Evolutionary conservation across 2,797 vertebrate genomes (phyloP), one percentile per base, ranked within the genome.

Genomic region (Philypnodon macrostomus): DNA sequence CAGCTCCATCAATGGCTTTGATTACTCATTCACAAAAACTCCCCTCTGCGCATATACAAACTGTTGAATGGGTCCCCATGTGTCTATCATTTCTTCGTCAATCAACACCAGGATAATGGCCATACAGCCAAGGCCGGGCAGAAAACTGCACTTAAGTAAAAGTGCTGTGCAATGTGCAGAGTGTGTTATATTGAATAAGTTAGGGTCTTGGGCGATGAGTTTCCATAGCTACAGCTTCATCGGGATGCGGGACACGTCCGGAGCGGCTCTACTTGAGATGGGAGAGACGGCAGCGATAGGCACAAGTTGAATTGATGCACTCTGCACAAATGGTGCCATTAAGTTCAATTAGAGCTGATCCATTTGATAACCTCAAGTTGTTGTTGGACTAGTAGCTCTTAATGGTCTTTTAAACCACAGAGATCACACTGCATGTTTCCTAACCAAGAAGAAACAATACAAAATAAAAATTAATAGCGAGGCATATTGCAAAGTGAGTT

Each of bases 141-240:
- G 45, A 61, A 66, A 71, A 57, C 64, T 60, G 67, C 73, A 80
- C 74, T 83, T 62, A 56, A 62, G 40, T 38, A 40, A 76, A 81
- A 84, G 66, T 68, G 75, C 63, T 69, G 62, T 27, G 58, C 51
- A 39, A 57, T 11, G 19, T 58, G 48, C 46, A 57, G 59, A 79
- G 65, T 71, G 55, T 55, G 60, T 67, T 47, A 61, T 64, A 68
- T 67, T 65, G 67, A 75, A 58, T 59, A 57, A 77, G 59, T 57
- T 67, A 32, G n/a, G 46, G 41, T 31, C 52, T 59, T 0, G 6
- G 60, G 49, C 11, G 47, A 49, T 1, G 27, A 26, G 82, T 86
- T 80, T 73, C 84, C 72, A 80, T 79, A 60, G 85, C 47, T 51
- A 86, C 77, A 2, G 41, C 39, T 67, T 72, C 17, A 81, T 84